These are phyloP conservation scores for Cynodonichthys magdalenae DNA, from an alignment of 2,797 vertebrate species.

Conservation along the genomic window DNA sequence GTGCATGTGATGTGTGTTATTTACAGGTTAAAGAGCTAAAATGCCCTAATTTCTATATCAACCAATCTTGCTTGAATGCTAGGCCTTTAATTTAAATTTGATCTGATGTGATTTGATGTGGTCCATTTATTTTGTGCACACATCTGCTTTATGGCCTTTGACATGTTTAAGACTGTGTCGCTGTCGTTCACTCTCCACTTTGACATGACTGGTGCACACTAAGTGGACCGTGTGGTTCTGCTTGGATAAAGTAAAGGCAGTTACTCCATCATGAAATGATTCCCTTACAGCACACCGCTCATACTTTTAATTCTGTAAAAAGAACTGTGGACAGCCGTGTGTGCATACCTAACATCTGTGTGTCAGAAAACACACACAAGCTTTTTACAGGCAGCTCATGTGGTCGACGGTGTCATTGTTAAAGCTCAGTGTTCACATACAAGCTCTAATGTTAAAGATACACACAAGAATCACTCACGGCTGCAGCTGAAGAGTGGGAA, in stretches of 20 bases:
- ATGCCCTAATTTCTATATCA: too few species aligned
- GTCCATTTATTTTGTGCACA: constrained; percentile 21
- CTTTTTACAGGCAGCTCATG: constrained; percentile 25
- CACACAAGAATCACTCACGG: constrained; percentile 23
- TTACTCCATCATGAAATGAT: constrained; percentile 54
- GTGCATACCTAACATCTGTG: constrained; percentile 15
- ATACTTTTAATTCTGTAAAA: constrained; percentile 45
- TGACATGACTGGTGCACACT: constrained; percentile 39
- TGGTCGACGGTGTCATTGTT: constrained; percentile 24
- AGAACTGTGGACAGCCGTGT: constrained; percentile 54
- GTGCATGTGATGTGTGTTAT: too few species aligned
- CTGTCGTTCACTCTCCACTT: constrained; percentile 51
- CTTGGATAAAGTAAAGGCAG: constrained; percentile 39
- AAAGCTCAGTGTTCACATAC: constrained; percentile 26
- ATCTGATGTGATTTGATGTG: constrained; percentile 11
- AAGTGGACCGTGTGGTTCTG: constrained; percentile 9
- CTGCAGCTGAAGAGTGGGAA: constrained; percentile 10
- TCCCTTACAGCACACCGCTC: constrained; percentile 24
- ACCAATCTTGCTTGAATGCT: too few species aligned
- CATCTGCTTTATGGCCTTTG: constrained; percentile 39
- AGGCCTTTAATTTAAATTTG: too few species aligned
- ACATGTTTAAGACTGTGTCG: constrained; percentile 54
- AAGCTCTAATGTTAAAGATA: constrained; percentile 22
- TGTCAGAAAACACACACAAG: constrained; percentile 34
- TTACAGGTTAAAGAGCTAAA: too few species aligned